Evolutionary conservation across 2,797 vertebrate species (phyloP).

Genomic region (Eulemur albifrons): DNA sequence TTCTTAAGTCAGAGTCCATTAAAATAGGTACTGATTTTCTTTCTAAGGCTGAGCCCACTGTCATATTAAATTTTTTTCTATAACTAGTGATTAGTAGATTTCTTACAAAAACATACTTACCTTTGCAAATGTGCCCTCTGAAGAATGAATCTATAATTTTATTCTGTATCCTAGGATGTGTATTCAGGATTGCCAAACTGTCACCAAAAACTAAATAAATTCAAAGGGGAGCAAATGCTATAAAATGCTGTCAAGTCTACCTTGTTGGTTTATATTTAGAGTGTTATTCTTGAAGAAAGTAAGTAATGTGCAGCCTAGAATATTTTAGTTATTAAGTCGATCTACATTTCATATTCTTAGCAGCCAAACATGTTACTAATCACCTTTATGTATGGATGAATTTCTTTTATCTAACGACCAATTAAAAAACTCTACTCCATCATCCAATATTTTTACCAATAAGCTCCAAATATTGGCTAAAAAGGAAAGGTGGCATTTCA

Average conservation of each 20-base stretch:
- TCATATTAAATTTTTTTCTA: neutral
- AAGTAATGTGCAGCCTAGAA: neutral
- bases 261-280: slow-evolving; percentile 35
- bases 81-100: neutral
- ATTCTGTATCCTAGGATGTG: neutral
- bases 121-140: neutral
- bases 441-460: neutral
- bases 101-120: neutral
- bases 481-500: neutral
- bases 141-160: slow-evolving; percentile 19
- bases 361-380: neutral
- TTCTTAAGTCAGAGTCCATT: neutral
- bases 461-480: neutral
- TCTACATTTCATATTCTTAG: neutral
- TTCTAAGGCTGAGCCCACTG: neutral
- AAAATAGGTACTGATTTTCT: neutral
- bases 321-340: slow-evolving; percentile 22
- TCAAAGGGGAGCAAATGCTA: neutral
- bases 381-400: neutral
- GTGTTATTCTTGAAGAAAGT: neutral
- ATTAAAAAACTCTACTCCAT: neutral
- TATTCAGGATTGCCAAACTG: slow-evolving; percentile 3
- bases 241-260: slow-evolving; percentile 27
- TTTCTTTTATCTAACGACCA: neutral
- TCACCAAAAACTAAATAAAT: slow-evolving; percentile 41